Conservation (phyloP, 2,113 vertebrate species). For the Corapipo altera region DNA sequence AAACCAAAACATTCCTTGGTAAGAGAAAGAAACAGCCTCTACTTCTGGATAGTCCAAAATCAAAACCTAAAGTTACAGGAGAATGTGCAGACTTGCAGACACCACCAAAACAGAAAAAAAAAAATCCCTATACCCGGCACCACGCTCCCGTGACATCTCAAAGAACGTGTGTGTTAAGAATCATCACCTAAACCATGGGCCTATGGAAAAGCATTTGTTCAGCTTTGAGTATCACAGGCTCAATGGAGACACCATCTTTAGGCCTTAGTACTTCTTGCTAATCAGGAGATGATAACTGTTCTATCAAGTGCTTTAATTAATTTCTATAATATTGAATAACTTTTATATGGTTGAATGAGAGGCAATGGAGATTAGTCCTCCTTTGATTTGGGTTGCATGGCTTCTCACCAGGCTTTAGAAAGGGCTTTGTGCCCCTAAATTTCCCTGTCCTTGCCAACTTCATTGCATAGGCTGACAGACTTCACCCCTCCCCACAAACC, state of each 20-base stretch:
- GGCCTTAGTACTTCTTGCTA: neutral
- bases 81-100: neutral
- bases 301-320: neutral
- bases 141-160: rapidly evolving
- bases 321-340: neutral
- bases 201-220: rapidly evolving
- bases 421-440: neutral
- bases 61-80: neutral
- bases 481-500: too few species aligned
- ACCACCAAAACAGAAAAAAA: neutral
- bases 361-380: neutral
- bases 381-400: neutral
- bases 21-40: neutral
- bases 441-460: too few species aligned
- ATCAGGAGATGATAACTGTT: rapidly evolving
- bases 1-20: neutral
- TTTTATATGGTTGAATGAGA: neutral
- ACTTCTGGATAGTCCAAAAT: neutral
- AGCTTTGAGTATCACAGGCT: rapidly evolving
- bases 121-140: neutral
- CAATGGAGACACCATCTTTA: rapidly evolving
- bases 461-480: neutral
- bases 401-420: neutral
- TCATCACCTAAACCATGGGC: rapidly evolving
- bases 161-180: neutral